These are phyloP conservation scores for Neoaliturus tenellus DNA, from an alignment of 2,888 invertebrate species.

Conservation along the genomic window DNA sequence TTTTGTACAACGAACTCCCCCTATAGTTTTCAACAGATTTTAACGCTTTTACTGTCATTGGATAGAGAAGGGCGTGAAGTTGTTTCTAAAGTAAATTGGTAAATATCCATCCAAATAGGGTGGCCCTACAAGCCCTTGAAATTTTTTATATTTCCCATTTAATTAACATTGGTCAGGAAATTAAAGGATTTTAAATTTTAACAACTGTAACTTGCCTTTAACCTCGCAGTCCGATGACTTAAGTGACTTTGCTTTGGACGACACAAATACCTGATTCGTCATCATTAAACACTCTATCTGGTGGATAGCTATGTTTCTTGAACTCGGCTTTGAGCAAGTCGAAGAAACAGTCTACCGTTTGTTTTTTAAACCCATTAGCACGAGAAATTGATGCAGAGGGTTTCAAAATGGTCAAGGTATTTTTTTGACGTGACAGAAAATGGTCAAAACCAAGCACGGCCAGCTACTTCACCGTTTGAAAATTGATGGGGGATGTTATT, in stretches of 20 bases:
- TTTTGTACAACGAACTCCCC: no score
- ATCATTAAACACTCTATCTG: constrained; percentile 67
- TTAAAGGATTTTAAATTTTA: no score
- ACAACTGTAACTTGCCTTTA: no score
- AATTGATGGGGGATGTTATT: constrained; percentile 62
- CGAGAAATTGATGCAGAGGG: constrained; percentile 36
- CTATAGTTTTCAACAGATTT: no score
- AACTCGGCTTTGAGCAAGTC: no score
- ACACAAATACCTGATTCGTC: constrained; percentile 67
- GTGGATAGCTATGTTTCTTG: constrained; percentile 64
- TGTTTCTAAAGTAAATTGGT: no score
- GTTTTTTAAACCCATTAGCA: constrained; percentile 62
- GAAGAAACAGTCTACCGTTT: constrained; percentile 56
- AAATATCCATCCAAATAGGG: no score
- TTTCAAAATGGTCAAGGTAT: constrained; percentile 41
- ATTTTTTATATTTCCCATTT: no score
- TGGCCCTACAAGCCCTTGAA: no score
- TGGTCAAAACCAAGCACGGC: constrained; percentile 57
- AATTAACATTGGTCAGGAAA: no score
- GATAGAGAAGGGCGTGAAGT: no score
- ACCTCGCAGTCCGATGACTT: constrained; percentile 68
- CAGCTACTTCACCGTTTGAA: constrained; percentile 46
- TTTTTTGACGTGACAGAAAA: constrained; percentile 54
- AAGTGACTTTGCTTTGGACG: constrained; percentile 67
- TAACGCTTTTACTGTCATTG: no score